Conservation (phyloP, 1,140 invertebrate species). For the Kradibia gibbosae region DNA sequence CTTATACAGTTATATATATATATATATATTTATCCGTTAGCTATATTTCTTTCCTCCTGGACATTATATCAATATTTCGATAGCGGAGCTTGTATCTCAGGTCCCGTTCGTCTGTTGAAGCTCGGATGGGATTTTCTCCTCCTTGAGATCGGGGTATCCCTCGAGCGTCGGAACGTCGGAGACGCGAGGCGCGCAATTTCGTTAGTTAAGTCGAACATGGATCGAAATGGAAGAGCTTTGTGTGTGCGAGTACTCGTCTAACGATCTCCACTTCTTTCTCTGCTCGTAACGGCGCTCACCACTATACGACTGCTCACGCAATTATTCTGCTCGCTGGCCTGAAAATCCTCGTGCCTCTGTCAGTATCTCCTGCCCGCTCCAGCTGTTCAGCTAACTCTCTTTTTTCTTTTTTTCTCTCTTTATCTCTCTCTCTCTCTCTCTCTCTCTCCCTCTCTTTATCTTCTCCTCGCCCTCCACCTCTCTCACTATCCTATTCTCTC, state of each 20-base stretch:
- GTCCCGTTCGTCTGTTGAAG: too few species aligned
- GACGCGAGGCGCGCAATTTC: not conserved
- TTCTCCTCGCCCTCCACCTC: too few species aligned
- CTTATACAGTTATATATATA: too few species aligned
- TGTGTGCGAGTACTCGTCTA: not conserved
- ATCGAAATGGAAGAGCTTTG: not conserved
- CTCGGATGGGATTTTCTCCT: not conserved
- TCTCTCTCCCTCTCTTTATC: too few species aligned
- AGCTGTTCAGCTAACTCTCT: not conserved
- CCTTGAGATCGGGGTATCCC: not conserved
- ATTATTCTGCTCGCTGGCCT: slow-evolving; percentile 64
- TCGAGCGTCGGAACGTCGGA: not conserved
- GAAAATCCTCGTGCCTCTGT: slow-evolving; percentile 62
- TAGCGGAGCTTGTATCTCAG: too few species aligned
- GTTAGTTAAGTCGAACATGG: not conserved
- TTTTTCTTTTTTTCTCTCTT: not conserved
- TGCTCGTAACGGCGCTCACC: not conserved
- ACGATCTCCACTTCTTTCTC: not conserved
- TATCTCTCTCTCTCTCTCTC: too few species aligned
- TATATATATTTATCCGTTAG: too few species aligned
- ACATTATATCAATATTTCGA: too few species aligned
- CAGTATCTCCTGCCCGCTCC: slow-evolving; percentile 41
- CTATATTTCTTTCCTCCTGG: too few species aligned
- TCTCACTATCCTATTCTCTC: too few species aligned
- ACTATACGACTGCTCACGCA: slow-evolving; percentile 17